phyloP scores from a whole-genome alignment of 2,113 vertebrate species.

The Neolamprologus sp. region DNA sequence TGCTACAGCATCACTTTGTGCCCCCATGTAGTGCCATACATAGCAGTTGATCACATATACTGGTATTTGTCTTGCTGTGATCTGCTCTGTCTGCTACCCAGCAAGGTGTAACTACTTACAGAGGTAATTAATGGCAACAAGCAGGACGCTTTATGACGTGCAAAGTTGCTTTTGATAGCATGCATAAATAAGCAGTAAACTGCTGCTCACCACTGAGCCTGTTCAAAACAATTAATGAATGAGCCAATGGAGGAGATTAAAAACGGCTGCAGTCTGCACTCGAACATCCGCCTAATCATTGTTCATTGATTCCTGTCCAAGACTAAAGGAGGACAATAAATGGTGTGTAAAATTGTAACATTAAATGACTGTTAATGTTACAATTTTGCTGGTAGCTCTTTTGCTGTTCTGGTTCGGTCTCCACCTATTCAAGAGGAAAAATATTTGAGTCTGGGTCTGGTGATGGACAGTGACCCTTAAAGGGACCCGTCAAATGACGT shows the following conservation, averaged over 20 bases:
- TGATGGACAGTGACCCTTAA: not conserved
- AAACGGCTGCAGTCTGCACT: not conserved
- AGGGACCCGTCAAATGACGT: not conserved
- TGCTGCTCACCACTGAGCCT: not conserved
- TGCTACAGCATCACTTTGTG: not conserved
- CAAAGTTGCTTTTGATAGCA: conserved; percentile 17
- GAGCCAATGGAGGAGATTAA: not conserved
- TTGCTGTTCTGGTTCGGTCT: not conserved
- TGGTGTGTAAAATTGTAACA: not conserved
- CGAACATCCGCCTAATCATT: not conserved
- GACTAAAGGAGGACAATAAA: not conserved
- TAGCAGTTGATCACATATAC: not conserved
- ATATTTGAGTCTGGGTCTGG: not conserved
- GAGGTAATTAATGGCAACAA: conserved; percentile 29
- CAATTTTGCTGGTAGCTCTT: not conserved
- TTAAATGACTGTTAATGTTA: not conserved
- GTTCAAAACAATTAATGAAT: not conserved
- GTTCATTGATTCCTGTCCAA: not conserved
- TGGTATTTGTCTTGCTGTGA: not conserved
- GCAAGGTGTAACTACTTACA: conserved; percentile 29
- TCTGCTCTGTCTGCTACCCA: not conserved
- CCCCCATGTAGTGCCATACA: not conserved
- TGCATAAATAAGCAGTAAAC: conserved; percentile 8
- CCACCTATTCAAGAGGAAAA: not conserved
- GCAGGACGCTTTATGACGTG: conserved; percentile 14